Evolutionary conservation across 1,140 invertebrate species (phyloP).

Genomic region (Bombyx mori): ASM3026992v2 NC_085111.1:8733501-8734000

Average conservation of each 20-base stretch:
- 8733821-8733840: no score
- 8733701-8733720: slow-evolving; percentile 6
- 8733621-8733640: slow-evolving; percentile 54
- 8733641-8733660: slow-evolving; percentile 32
- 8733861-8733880: no score
- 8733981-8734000: no score
- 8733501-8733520: neutral
- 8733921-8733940: no score
- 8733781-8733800: no score
- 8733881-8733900: no score
- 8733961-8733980: no score
- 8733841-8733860: no score
- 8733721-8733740: slow-evolving; percentile 9
- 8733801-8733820: no score
- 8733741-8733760: neutral
- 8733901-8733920: no score
- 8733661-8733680: slow-evolving; percentile 31
- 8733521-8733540: neutral
- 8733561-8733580: slow-evolving; percentile 44
- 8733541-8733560: slow-evolving; percentile 35
- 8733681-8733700: slow-evolving; percentile 21
- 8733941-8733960: no score
- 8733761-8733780: no score
- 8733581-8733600: slow-evolving; percentile 12
- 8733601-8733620: slow-evolving; percentile 28